phyloP scores from a whole-genome alignment of 2,888 invertebrate species.

The Himalopsyche kuldschensis region DNA sequence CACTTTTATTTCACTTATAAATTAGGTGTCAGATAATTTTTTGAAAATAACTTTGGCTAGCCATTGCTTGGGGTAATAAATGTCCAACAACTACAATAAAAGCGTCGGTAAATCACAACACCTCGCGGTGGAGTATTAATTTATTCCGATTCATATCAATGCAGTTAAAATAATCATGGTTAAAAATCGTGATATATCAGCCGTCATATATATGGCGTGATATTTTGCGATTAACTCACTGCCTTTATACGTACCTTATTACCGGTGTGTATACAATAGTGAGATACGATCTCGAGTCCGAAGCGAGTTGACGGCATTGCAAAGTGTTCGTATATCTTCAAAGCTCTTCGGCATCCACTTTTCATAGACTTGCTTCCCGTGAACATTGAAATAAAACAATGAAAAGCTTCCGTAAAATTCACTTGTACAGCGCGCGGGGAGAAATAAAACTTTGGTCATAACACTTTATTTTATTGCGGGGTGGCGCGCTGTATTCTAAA shows the following conservation, averaged over 20 bases:
- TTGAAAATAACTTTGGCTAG: no score
- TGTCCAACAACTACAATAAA: background rate
- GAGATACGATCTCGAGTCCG: background rate
- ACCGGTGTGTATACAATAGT: conserved; percentile 2
- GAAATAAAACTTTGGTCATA: conserved; percentile 31
- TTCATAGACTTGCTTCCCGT: conserved; percentile 8
- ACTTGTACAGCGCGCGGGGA: conserved; percentile 24
- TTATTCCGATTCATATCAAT: background rate
- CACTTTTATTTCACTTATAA: no score
- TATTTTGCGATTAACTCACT: background rate
- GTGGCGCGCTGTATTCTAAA: conserved; percentile 15
- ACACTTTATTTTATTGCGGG: conserved; percentile 37
- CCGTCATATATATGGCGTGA: background rate
- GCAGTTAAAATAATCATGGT: background rate
- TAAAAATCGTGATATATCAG: background rate
- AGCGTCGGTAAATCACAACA: background rate
- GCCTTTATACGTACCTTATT: background rate
- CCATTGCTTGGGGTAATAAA: background rate
- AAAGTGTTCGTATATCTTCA: conserved; percentile 4
- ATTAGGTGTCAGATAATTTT: no score
- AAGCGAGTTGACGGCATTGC: background rate
- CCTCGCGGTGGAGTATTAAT: background rate
- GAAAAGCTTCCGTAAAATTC: conserved; percentile 30
- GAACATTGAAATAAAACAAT: conserved; percentile 29
- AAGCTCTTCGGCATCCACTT: conserved; percentile 7